These are phyloP conservation scores for Brachionus asplanchnoidis DNA, from an alignment of 1,140 invertebrate species.

Conservation along the genomic window DNA sequence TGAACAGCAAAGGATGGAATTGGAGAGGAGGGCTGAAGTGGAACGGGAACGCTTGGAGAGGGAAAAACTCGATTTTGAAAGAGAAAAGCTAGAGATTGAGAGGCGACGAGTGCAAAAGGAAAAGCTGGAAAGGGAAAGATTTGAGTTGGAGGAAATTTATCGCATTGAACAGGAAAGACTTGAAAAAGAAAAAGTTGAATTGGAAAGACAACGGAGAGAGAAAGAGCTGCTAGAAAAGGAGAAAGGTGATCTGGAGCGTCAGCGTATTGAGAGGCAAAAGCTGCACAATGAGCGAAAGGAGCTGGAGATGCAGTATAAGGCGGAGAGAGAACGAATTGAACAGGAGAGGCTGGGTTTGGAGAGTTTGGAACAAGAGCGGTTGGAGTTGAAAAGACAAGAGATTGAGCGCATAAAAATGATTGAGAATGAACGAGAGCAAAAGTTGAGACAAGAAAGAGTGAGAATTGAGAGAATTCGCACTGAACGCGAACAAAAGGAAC, in stretches of 20 bases:
- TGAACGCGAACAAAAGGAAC: not conserved
- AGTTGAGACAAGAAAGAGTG: not conserved
- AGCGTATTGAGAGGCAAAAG: not conserved
- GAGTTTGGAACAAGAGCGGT: not conserved
- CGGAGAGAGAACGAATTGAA: not conserved
- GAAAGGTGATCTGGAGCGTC: not conserved
- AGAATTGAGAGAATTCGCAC: not conserved
- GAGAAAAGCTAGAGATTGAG: constrained; percentile 9
- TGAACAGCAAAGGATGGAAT: not conserved
- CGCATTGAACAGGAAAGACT: not conserved
- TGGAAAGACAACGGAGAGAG: not conserved
- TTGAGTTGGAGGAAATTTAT: not conserved
- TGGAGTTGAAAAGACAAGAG: not conserved
- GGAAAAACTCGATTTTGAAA: not conserved
- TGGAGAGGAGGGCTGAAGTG: not conserved
- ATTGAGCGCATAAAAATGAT: not conserved
- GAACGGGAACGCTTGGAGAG: not conserved
- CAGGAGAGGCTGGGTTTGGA: not conserved
- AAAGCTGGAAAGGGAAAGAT: not conserved
- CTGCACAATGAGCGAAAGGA: not conserved
- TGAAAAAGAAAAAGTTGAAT: not conserved
- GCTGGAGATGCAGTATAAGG: not conserved
- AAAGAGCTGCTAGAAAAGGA: not conserved
- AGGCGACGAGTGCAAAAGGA: not conserved
- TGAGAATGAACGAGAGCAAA: not conserved